A percentile compares a stretch with the other conserved stretches of the same genome.
These are phyloP conservation scores for Nerophis ophidion DNA, from an alignment of 2,113 vertebrate genomes.

Conservation along the genomic window DNA sequence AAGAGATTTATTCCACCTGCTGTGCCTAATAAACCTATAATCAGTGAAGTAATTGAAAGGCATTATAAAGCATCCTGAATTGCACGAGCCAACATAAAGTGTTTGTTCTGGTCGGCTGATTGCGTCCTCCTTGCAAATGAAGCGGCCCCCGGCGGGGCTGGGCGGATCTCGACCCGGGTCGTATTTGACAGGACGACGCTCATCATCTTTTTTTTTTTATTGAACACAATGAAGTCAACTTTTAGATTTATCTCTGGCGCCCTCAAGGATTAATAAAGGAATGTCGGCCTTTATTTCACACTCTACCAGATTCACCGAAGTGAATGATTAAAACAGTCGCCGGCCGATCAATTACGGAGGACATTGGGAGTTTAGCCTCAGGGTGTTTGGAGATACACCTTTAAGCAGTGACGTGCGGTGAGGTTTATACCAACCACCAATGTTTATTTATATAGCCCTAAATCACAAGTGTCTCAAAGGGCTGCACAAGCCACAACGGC, in stretches of 20 bases:
- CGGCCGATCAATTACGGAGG: conserved; percentile 7
- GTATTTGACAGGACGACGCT: conserved; percentile 9
- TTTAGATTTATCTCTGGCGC: conserved; percentile 1
- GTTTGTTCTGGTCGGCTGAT: background rate
- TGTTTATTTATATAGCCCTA: no score
- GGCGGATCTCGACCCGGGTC: background rate
- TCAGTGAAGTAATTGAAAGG: background rate
- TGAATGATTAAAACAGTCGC: conserved; percentile 21
- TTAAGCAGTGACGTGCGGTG: no score
- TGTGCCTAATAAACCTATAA: background rate
- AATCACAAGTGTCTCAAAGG: no score
- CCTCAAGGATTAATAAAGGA: conserved; percentile 15
- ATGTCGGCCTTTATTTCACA: conserved; percentile 10
- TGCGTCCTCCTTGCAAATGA: background rate
- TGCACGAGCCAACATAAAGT: background rate
- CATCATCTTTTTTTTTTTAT: conserved; percentile 3
- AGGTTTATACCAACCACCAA: no score
- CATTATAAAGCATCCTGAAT: conserved; percentile 1
- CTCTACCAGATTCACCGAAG: conserved; percentile 20
- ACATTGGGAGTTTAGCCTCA: conserved; percentile 3
- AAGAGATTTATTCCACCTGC: background rate
- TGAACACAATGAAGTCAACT: conserved; percentile 13
- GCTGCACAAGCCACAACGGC: no score
- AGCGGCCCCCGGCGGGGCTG: background rate
- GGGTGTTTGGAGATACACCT: background rate